Conservation (phyloP, 2,797 vertebrate genomes). For the Mareca strepera region DNA sequence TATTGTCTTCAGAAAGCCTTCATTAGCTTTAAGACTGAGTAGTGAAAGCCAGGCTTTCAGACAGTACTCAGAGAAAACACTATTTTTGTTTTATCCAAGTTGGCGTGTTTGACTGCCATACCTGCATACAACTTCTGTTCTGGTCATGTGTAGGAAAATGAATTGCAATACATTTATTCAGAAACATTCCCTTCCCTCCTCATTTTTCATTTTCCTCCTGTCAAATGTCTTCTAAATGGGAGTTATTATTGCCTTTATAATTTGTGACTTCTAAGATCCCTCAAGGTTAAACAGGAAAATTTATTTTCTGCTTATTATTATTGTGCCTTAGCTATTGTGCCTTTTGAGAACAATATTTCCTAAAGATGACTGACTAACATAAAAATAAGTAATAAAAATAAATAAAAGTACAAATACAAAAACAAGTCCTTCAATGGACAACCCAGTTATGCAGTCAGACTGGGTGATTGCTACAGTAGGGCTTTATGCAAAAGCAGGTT, state of each 20-base stretch:
- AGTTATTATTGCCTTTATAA: constrained; percentile 1
- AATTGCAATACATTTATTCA: neutral
- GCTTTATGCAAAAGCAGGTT: neutral
- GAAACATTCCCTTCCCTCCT: neutral
- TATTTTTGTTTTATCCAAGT: neutral
- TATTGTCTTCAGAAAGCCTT: neutral
- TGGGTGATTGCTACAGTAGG: rapidly evolving
- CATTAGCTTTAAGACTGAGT: neutral
- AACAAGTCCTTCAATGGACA: neutral
- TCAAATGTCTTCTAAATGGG: neutral
- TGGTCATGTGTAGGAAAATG: neutral
- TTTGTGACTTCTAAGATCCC: neutral
- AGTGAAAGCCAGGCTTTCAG: neutral
- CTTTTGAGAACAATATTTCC: neutral
- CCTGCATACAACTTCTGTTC: neutral
- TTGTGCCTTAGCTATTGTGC: neutral
- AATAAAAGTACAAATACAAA: neutral
- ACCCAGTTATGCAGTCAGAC: neutral
- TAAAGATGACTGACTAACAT: neutral
- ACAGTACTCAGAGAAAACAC: neutral
- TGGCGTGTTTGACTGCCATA: neutral
- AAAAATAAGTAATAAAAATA: neutral
- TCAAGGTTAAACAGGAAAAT: neutral
- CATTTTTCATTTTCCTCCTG: neutral
- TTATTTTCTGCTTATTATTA: neutral